Conservation (phyloP, 2,797 vertebrate species). For the Centroberyx gerrardi region DNA sequence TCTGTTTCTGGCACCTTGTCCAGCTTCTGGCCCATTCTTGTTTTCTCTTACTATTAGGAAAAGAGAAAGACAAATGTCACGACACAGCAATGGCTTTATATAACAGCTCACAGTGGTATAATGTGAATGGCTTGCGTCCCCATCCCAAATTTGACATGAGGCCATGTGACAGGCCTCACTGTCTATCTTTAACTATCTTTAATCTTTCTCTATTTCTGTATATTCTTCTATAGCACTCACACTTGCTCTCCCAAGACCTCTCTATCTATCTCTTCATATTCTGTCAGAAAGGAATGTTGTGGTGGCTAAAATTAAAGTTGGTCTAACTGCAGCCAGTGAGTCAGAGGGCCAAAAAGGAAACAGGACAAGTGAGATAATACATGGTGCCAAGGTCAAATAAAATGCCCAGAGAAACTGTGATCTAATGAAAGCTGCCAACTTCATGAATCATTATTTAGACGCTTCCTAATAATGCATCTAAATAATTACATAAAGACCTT, state of each 20-base stretch:
- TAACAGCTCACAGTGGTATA: conserved; percentile 29
- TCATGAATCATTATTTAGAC: background rate
- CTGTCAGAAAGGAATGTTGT: conserved; percentile 79
- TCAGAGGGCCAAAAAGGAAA: conserved; percentile 84
- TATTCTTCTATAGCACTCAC: conserved; percentile 41
- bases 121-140: conserved; percentile 33
- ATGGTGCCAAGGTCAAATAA: conserved; percentile 82
- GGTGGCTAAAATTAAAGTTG: conserved; percentile 85
- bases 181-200: conserved; percentile 36
- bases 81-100: conserved; percentile 35
- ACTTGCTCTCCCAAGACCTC: conserved; percentile 44
- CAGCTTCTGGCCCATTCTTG: conserved; percentile 85
- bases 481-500: conserved; percentile 3
- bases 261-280: conserved; percentile 75
- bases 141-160: conserved; percentile 29
- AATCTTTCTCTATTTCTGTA: conserved; percentile 59
- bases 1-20: conserved; percentile 76
- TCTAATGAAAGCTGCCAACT: conserved; percentile 16
- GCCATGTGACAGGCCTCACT: conserved; percentile 32
- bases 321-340: conserved; percentile 79
- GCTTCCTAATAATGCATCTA: background rate
- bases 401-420: conserved; percentile 52
- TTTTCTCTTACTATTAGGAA: conserved; percentile 36
- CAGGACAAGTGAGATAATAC: conserved; percentile 82
- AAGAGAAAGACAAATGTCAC: conserved; percentile 65